Base-by-base conservation (phyloP, 2,797 vertebrate genomes). In the Parotocinclus haroldoi region DNA sequence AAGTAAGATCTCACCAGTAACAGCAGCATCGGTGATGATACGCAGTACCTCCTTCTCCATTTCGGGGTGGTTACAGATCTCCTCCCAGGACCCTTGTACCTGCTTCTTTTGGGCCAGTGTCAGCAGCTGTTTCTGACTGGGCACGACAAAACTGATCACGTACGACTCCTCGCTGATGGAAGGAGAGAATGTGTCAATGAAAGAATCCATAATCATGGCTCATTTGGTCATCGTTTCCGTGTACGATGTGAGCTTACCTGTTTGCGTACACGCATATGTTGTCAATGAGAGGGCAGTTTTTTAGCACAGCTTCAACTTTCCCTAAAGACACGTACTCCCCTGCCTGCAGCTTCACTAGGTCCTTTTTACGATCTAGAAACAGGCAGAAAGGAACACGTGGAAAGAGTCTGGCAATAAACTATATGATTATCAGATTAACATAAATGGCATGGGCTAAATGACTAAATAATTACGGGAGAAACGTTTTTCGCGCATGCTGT, bases 261-360 rank as follows among this genome's bases (percentile, higher is more conserved):
- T 93, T 98, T 71, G 96, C 96, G 77, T 98, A 99, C 1, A 87
- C 95, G 88, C 96, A 99, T 80, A 99, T 99, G 81, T 99, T 99
- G 87, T 99, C 96, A 48, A 98, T 90, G 44, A 98, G 76, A 0
- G 95, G 48, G 68, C 95, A 92, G 82, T 97, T 98, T 88, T 99
- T 99, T 78, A 99, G 79, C 69, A 92, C 93, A 51, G 96, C 93
- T 82, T 99, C 96, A 48, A 99, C 94, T 82, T 98, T 99, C 66
- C 96, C 96, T n/a, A 99, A 89, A 81, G 96, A 97, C 66, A 99
- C 96, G 19, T 99, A 99, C 72, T 99, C 96, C 50, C 96, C 96
- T 2, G 95, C 94, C 82, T 99, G 96, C 44, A 99, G 81, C 59
- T 99, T 99, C 57, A 99, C 96, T 79, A 99, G 91, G 81, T 99